Evolutionary conservation across 2,797 vertebrate genomes (phyloP), one percentile per base, ranked within the genome.

Genomic region (Lophius americanus): DNA sequence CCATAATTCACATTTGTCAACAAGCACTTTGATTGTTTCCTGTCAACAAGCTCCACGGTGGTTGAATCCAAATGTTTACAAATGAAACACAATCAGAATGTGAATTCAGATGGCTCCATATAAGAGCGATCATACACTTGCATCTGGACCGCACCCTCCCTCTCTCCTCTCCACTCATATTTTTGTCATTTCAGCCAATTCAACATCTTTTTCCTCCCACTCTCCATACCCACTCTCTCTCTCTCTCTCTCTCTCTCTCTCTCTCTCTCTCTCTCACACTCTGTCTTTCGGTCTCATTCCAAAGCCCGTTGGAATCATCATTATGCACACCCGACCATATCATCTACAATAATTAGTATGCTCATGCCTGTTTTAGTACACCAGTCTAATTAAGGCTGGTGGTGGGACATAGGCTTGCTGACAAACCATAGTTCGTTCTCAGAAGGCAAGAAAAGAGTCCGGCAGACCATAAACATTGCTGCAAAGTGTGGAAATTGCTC

Each of bases 331-430:
- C 83, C 68, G 75, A 70, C 79, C 54, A 59, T 81, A 86, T 73
- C 68, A 62, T 88, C 70, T 60, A 52, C 74, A 88, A 90, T 90
- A 91, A 88, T 87, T 85, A 88, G 84, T 73, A 90, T 90, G 88
- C 84, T 90, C 90, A 92, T 89, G 81, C 71, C 48, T 82, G 73
- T 84, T 85, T 90, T 88, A 33, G 48, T 63, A 74, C 61, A 52
- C 75, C 41, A 58, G 80, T 71, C 74, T 90, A 90, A 91, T 93
- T 91, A 90, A 33, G 68, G 36, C 60, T 68, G 81, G 59, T 69
- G 43, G 62, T 70, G 69, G 85, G 84, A 89, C 89, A 90, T 59
- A 54, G 77, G n/a, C 55, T 33, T 64, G 76, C 77, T 82, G 87
- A 91, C 81, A 84, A 84, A 66, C 74, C 82, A 54, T 67, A 60